Evolutionary conservation across 2,888 invertebrate genomes (phyloP), one percentile per base, ranked within the genome.

Genomic region (Trimorus sp.): DNA sequence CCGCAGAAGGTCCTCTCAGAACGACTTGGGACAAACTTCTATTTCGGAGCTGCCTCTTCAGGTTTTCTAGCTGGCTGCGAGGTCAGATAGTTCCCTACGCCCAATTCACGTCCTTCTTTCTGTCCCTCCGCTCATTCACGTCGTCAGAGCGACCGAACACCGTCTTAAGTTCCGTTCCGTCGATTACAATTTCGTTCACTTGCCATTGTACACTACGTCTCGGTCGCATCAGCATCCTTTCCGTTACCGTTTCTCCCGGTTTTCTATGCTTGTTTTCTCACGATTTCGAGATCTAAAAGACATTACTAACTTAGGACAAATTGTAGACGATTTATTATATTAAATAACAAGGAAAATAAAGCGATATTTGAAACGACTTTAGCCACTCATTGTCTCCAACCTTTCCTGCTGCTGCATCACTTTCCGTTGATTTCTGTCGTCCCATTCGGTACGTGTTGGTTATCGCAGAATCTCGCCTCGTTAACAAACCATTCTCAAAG

Each of bases 281-380:
- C 88, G 85, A 87, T 84, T 86, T 86, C 87, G 87, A 87, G 86
- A 89, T 89, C 86, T 90, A 88, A 88, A 89, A 89, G 88, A 90
- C 89, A 87, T 80, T 90, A 91, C 89, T 90, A 89, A 88, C 89
- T 89, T 91, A 91, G 89, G 89, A 91, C 86, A 89, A 91, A 91
- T 90, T 91, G 91, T 91, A 91, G 90, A 90, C 89, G 90, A 91
- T 91, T 91, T 91, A 91, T 91, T 91, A 91, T 91, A 91, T 90
- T 89, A 89, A 90, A 91, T 89, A 89, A 91, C 70, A 90, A 89
- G 89, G 86, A 89, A 88, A 90, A 89, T 88, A 89, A 90, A 91
- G 87, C 87, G 89, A 89, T 88, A 88, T 91, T 90, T 90, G 89
- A 89, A 90, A 89, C 82, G 86, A 87, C 40, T 37, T 40, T 15